Conservation (phyloP, 2,113 vertebrate genomes). For the Myrmecophaga tridactyla region DNA sequence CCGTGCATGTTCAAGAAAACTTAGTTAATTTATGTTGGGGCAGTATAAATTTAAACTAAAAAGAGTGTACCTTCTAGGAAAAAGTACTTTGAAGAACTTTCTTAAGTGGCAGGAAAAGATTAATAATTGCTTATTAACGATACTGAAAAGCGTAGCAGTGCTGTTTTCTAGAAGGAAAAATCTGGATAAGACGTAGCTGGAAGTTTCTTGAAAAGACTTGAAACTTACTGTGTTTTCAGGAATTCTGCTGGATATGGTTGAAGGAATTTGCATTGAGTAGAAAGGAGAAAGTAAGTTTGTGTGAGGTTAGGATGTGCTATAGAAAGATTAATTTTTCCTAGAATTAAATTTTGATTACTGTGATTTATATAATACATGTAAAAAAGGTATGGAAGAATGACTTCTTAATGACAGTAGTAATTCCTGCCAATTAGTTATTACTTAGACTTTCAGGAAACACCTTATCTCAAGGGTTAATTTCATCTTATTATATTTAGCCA, state of each 20-base stretch:
- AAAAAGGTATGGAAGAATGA: neutral
- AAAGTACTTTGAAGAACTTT: neutral
- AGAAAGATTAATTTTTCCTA: constrained; percentile 15
- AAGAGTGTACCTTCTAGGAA: constrained; percentile 9
- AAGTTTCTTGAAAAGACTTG: constrained; percentile 35
- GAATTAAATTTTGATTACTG: constrained; percentile 23
- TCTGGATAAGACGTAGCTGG: neutral
- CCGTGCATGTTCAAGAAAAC: constrained; percentile 6
- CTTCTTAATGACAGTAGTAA: neutral
- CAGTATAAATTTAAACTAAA: neutral
- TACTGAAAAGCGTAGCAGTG: neutral
- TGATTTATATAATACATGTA: neutral
- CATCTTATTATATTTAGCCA: constrained; percentile 20
- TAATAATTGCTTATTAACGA: constrained; percentile 30
- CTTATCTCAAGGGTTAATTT: constrained; percentile 15
- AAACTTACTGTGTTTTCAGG: neutral
- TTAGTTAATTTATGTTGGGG: neutral
- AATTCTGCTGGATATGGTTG: neutral
- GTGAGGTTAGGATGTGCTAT: neutral
- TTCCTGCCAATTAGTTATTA: neutral
- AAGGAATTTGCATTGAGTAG: constrained; percentile 25
- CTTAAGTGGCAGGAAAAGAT: neutral
- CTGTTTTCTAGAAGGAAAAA: constrained; percentile 25
- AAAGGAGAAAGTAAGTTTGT: constrained; percentile 39
- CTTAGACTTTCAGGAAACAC: neutral